A percentile compares a stretch with the other conserved stretches of the same genome.
phyloP scores from a whole-genome alignment of 2,113 vertebrate species.

The Carassius gibelio region DNA sequence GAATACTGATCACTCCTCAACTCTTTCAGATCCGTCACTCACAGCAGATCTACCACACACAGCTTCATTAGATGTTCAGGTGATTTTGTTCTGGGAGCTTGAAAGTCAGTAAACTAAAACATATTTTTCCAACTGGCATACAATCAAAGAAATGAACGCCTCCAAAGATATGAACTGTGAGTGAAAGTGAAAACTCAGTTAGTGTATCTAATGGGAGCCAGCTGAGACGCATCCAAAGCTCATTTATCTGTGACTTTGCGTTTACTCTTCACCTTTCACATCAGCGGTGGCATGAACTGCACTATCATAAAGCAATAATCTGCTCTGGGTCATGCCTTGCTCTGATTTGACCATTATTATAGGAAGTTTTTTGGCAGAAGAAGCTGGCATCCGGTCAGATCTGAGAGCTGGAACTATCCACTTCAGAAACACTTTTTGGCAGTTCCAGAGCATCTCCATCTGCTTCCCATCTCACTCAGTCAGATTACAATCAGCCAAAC shows the following conservation, averaged over 20 bases:
- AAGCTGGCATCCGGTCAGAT: background rate
- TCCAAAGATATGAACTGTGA: conserved; percentile 1
- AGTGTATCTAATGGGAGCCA: background rate
- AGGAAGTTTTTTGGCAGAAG: background rate
- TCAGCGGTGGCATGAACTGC: background rate
- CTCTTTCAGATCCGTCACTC: background rate
- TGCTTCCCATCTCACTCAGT: background rate
- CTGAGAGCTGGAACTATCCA: conserved; percentile 1
- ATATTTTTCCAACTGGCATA: background rate
- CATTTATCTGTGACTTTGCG: background rate
- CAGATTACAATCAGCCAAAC: background rate
- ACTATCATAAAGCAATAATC: background rate
- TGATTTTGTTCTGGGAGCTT: background rate
- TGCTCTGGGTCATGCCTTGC: background rate
- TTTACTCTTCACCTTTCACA: background rate
- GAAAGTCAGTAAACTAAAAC: background rate
- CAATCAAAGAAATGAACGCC: background rate
- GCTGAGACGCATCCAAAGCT: background rate
- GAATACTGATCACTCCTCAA: background rate
- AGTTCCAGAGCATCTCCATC: background rate
- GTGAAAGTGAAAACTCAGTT: conserved; percentile 7
- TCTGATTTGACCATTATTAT: background rate
- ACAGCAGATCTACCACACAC: no score
- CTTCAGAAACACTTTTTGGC: background rate
- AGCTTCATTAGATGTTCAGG: background rate